Base-by-base conservation (phyloP, 2,888 invertebrate genomes). In the Epinotia brunnichana region DNA sequence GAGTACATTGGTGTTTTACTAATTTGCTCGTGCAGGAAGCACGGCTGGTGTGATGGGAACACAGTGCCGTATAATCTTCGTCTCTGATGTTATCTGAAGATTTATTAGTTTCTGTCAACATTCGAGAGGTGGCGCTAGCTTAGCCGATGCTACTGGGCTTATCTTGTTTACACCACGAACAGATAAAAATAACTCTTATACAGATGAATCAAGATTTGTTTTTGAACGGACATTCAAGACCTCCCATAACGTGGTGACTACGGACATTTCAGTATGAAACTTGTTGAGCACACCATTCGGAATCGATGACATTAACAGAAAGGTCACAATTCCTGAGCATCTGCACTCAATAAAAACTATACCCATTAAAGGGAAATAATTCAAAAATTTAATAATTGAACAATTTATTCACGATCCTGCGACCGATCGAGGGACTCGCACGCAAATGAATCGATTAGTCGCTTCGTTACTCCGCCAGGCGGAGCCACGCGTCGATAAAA, bases 401-500 rank as follows among this genome's bases (percentile, higher is more conserved):
- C 81, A 83, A 86, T 87, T 85, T 83, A 86, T 82, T 83, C 82
- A 83, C 80, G 80, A 81, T 82, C 79, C 79, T 77, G 82, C 77
- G 76, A 83, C 82, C 87, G 84, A 88, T 88, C 87, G 87, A 86
- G 86, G 87, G 86, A 85, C 82, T 84, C 85, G 87, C 87, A 88
- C 87, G 90, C 90, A 89, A 90, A 87, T 87, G 90, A 92, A 91
- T 93, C 93, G 92, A 90, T 92, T 91, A 91, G 89, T 85, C 90
- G 92, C 83, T 88, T 86, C 85, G 90, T 88, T 90, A 87, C 90
- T 85, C 85, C 88, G 86, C 87, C 90, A 90, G 91, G 90, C 90
- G 92, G 92, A 90, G 92, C 90, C 90, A 89, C 90, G 88, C 89
- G 88, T 91, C 92, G 91, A 90, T 92, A 91, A 92, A 92, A 92